These are phyloP conservation scores for Phalloptychus januarius DNA, from an alignment of 2,797 vertebrate species.

Conservation along the genomic window DNA sequence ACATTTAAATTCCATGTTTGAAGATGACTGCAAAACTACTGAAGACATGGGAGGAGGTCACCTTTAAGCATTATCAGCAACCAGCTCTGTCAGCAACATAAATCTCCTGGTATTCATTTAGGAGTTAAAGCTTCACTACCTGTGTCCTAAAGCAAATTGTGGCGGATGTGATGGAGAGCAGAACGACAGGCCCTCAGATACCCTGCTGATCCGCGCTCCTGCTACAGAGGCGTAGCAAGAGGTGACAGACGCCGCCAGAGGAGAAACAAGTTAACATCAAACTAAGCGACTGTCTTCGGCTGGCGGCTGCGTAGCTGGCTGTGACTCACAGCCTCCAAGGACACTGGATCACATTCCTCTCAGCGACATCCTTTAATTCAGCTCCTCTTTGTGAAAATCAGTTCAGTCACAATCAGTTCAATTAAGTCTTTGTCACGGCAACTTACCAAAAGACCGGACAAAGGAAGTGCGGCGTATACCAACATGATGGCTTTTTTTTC, in stretches of 20 bases:
- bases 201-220: conserved; percentile 63
- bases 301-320: conserved; percentile 65
- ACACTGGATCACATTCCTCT: conserved; percentile 58
- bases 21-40: neutral
- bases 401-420: conserved; percentile 62
- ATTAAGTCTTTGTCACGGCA: conserved; percentile 67
- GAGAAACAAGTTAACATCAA: conserved; percentile 78
- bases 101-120: conserved; percentile 54
- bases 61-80: conserved; percentile 43
- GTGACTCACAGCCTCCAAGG: conserved; percentile 68
- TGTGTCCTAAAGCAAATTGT: conserved; percentile 65
- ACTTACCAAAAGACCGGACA: conserved; percentile 47
- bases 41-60: conserved; percentile 19
- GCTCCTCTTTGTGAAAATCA: conserved; percentile 40
- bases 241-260: conserved; percentile 71
- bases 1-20: conserved; percentile 1
- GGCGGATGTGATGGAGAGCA: conserved; percentile 66
- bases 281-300: conserved; percentile 68
- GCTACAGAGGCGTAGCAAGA: conserved; percentile 63
- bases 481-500: neutral
- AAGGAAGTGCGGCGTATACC: neutral
- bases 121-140: conserved; percentile 53
- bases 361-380: conserved; percentile 52
- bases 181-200: conserved; percentile 71
- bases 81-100: conserved; percentile 48